Base-by-base conservation (phyloP, 2,797 vertebrate species). In the Mycteria americana region DNA sequence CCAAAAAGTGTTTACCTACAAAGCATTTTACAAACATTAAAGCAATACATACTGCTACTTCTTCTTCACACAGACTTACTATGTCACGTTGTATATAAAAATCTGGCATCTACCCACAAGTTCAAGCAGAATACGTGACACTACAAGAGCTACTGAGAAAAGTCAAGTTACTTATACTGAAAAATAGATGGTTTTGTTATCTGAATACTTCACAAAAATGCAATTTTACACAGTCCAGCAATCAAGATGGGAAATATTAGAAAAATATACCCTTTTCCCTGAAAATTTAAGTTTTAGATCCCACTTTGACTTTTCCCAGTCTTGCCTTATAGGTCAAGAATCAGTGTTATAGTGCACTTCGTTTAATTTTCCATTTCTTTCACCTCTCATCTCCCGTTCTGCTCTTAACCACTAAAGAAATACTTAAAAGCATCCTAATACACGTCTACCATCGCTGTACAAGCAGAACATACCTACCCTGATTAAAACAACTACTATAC, bases 81-180 rank as follows among this genome's bases (percentile, higher is more conserved):
- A 0, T 5, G 41, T 51, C 88, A 75, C 0, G 0, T 2, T 43
- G 39, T 11, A 7, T 2, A 50, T 9, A 62, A 54, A 67, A 83
- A 56, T 19, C 18, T 46, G 73, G 60, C 51, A 10, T 39, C 57
- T 70, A 7, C 51, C 46, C 64, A n/a, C 65, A n/a, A 4, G 37
- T 46, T 24, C n/a, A 64, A 64, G 77, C 81, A 72, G 37, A 69
- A 82, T 1, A 64, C 11, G 0, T 5, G 70, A 41, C 18, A 10
- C 69, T 9, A 53, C 0, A 0, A 46, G 28, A 84, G 48, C 48
- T 11, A 45, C 0, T 12, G 27, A 53, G 77, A 75, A 48, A 80
- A 86, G 35, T 41, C 51, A 85, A 31, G 33, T 24, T 43, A 37
- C 45, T 82, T 35, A 10, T 4, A 50, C n/a, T 5, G 53, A 69